These are phyloP conservation scores for Caenorhabditis becei DNA, from an alignment of 2,888 invertebrate species.

Conservation along the genomic window DNA sequence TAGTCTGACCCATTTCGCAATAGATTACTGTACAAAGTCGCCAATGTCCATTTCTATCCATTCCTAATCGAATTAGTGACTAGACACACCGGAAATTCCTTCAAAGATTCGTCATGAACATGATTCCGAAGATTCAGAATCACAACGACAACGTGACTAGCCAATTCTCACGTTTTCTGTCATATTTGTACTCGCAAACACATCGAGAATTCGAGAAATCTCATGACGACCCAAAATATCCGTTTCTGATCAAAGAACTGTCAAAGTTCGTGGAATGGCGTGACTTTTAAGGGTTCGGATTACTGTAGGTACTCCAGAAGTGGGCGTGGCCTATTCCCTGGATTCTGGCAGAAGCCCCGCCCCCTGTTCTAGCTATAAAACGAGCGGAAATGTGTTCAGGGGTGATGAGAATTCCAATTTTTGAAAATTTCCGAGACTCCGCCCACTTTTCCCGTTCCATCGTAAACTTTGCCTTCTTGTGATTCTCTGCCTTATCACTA, in stretches of 20 bases:
- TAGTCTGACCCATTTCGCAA: background rate
- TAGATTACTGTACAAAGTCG: background rate
- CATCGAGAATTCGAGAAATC: too few relatives aligned
- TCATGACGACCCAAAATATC: background rate
- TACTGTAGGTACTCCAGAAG: too few relatives aligned
- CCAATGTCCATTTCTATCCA: background rate
- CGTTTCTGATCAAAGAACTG: conserved; percentile 7
- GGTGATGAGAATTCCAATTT: too few relatives aligned
- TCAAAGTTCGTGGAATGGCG: conserved; percentile 2
- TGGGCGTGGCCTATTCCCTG: too few relatives aligned
- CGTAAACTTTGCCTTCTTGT: conserved; percentile 43
- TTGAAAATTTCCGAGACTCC: background rate
- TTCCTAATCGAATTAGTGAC: conserved; percentile 2
- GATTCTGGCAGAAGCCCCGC: too few relatives aligned
- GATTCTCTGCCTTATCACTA: background rate
- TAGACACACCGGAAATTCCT: background rate
- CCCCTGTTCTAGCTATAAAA: too few relatives aligned
- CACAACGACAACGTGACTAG: background rate
- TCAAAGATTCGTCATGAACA: background rate
- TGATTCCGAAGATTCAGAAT: background rate
- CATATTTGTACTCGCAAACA: too few relatives aligned
- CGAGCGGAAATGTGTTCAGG: too few relatives aligned
- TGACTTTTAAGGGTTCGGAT: background rate
- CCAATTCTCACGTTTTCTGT: conserved; percentile 8
- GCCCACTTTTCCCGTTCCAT: conserved; percentile 7